Evolutionary conservation across 2,888 invertebrate species (phyloP), one percentile per base, ranked within the genome.

Genomic region (Oscheius sp.): DNA sequence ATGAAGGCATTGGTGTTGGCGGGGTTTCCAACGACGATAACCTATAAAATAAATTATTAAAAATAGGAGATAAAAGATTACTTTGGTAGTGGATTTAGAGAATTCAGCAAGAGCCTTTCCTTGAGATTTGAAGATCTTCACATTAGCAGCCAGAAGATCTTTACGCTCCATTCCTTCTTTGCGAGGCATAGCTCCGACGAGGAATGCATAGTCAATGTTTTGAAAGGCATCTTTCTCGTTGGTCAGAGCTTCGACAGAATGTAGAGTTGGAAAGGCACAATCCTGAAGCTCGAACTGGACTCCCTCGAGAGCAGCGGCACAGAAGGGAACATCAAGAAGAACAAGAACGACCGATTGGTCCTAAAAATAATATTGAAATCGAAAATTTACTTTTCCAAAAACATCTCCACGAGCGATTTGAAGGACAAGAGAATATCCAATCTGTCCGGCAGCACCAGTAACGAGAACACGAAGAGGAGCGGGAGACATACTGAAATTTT

Each of bases 371-470:
- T 54, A 47, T 51, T 5, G 4, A 24, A 22, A 36, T 12, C 20
- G 38, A 57, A 57, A 38, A 49, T 41, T 8, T 5, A 69, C 69
- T 54, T 72, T 73, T 63, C 77, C 77, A 67, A 77, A 77, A 12
- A 77, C 77, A 51, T 72, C 73, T 71, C 77, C 77, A 83, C 94
- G 94, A 14, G 94, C 94, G 79, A 98, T 90, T 89, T 94, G 93
- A 86, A 94, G 94, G 14, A 98, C 89, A 49, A 99, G 89, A 1
- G 96, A 96, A 88, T 98, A 98, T 70, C 95, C 96, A 81, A 98
- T 99, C 89, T 99, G 98, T 20, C 98, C 98, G 71, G 97, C 98
- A 81, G 98, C 98, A 72, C 98, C 98, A 64, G 97, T 98, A 32
- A 99, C 93, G 70, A 95, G 71, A 64, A 82, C 84, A 50, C 84